phyloP scores from a whole-genome alignment of 2,797 vertebrate species.

The Ispidina lecontei region DNA sequence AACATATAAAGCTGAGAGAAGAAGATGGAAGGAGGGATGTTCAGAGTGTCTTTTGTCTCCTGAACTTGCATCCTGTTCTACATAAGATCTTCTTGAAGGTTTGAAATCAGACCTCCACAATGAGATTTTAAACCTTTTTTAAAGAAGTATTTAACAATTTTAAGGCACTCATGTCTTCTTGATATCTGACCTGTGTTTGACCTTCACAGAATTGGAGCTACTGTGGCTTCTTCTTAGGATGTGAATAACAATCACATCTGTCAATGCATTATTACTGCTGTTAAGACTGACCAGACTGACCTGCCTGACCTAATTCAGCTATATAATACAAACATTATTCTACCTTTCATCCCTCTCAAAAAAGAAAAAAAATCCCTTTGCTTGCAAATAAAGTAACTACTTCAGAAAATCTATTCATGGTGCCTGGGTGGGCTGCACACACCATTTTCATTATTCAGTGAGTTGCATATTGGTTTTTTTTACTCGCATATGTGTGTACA shows the following conservation, averaged over 20 bases:
- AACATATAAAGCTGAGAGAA: too few species aligned
- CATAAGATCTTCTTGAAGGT: background rate
- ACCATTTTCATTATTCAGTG: background rate
- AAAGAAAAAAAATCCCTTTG: background rate
- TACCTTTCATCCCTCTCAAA: background rate
- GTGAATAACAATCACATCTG: background rate
- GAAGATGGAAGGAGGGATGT: fast-evolving
- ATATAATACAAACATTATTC: background rate
- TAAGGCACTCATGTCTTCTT: background rate
- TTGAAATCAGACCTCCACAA: background rate
- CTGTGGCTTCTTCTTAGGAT: background rate
- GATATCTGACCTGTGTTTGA: background rate
- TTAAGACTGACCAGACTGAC: background rate
- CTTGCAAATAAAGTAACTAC: background rate
- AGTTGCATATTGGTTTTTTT: background rate
- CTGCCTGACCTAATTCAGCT: background rate
- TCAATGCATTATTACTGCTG: background rate
- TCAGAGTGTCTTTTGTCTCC: background rate
- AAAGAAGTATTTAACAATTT: background rate
- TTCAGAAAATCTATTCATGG: background rate
- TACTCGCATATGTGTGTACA: background rate
- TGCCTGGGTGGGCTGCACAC: background rate
- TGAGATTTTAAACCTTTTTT: background rate
- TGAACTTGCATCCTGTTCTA: background rate
- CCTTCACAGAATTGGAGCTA: background rate